Base-by-base conservation (phyloP, 2,888 invertebrate genomes). In the Colletes collaris region DNA sequence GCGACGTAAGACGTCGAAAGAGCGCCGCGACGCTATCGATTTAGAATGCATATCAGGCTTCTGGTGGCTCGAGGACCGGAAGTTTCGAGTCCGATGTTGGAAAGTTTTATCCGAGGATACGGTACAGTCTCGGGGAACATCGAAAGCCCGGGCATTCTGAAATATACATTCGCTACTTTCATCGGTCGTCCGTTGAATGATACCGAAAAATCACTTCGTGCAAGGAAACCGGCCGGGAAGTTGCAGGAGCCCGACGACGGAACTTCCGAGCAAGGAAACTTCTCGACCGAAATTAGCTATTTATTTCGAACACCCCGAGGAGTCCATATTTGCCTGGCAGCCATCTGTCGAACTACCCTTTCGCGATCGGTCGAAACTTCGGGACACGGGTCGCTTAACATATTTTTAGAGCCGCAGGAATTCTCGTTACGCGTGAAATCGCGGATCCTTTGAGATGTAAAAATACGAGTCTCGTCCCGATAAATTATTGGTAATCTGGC, bases 191-290 rank as follows among this genome's bases (percentile, higher is more conserved):
- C 37, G 1, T n/a, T 63, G 19, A 56, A 40, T 50, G 55, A 13
- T 6, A 16, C 5, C 65, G 75, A 75, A 79, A 79, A 75, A 79
- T 79, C 78, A 58, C 58, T 50, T 64, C 64, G 52, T 6, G 40
- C 8, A 52, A 8, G 53, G 49, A 19, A 67, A 49, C 53, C 5
- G n/a, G 44, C 44, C 55, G 44, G 46, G 19, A 75, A 70, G 52
- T 75, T 75, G 40, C 59, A 52, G 11, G 40, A 40, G 49, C 11
- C n/a, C 56, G 56, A 10, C 8, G 49, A 13, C 68, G 52, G 46
- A 65, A 52, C 50, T 59, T 55, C 1, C 44, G 50, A 27, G 50
- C 4, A 27, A 7, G 27, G 37, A 59, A 68, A 68, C 50, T 59
- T 68, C 35, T 19, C 16, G n/a, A 7, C 27, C n/a, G 10, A 60